A percentile compares a stretch with the other conserved stretches of the same genome.
These are phyloP conservation scores for Mesoclemmys tuberculata DNA, from an alignment of 2,113 vertebrate species.

Conservation along the genomic window DNA sequence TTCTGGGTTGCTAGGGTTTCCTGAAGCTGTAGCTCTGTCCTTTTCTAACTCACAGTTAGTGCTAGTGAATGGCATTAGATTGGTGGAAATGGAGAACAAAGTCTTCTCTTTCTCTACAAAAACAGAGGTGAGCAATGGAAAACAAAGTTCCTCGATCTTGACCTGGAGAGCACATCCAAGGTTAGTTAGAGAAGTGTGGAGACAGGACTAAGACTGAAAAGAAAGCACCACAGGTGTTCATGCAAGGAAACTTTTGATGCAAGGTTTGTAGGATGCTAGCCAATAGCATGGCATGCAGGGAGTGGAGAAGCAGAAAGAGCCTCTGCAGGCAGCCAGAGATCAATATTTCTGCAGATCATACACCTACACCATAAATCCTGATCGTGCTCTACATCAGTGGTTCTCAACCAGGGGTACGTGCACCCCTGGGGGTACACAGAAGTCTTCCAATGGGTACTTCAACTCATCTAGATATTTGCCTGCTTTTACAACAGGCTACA, in stretches of 20 bases:
- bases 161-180: no score
- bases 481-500: no score
- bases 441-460: no score
- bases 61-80: neutral
- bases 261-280: no score
- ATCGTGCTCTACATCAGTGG: neutral
- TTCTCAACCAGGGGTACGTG: no score
- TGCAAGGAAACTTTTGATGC: no score
- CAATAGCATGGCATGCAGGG: neutral
- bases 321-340: neutral
- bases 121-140: neutral
- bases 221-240: no score
- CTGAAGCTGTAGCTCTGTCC: neutral
- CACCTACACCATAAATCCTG: neutral
- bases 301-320: neutral
- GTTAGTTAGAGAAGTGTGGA: no score
- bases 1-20: neutral
- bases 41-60: neutral
- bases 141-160: neutral
- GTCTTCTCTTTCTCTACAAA: neutral
- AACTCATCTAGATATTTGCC: no score
- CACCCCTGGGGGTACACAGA: no score
- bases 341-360: neutral
- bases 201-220: neutral
- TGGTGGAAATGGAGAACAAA: neutral